Evolutionary conservation across 2,113 vertebrate species (phyloP).

Genomic region (Dicentrarchus labrax): DNA sequence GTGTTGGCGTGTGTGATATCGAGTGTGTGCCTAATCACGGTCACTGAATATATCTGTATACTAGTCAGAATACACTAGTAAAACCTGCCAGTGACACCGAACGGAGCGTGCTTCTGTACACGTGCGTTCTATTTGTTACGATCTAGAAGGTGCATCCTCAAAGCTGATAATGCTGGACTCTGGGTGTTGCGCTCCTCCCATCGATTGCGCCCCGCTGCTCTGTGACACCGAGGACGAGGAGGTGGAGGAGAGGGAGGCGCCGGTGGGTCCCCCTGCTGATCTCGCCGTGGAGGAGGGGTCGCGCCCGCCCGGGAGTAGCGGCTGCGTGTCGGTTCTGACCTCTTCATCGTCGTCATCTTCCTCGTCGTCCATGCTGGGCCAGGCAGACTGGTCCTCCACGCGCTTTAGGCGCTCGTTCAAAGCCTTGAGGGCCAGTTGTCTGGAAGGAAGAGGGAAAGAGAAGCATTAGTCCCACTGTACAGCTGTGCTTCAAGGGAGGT

Average conservation of each 20-base stretch:
- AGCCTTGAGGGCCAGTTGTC: slow-evolving; percentile 97
- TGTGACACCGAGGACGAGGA: slow-evolving; percentile 56
- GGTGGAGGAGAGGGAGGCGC: slow-evolving; percentile 71
- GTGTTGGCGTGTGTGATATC: slow-evolving; percentile 27
- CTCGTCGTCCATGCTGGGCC: slow-evolving; percentile 99
- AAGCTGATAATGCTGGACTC: slow-evolving; percentile 96
- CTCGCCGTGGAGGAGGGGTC: slow-evolving; percentile 67
- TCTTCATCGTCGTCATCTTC: slow-evolving; percentile 92
- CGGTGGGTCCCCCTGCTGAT: slow-evolving; percentile 59
- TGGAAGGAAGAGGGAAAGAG: slow-evolving; percentile 58
- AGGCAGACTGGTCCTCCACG: slow-evolving; percentile 94
- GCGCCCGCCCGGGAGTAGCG: slow-evolving; percentile 77
- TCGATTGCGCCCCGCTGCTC: slow-evolving; percentile 66
- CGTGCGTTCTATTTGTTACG: slow-evolving; percentile 80
- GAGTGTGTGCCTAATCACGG: slow-evolving; percentile 48
- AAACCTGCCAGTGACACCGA: slow-evolving; percentile 48
- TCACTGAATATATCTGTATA: slow-evolving; percentile 53
- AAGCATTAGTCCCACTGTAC: not conserved
- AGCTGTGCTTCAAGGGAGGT: not conserved
- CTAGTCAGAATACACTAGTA: slow-evolving; percentile 57
- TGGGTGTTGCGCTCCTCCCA: slow-evolving; percentile 70
- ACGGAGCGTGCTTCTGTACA: slow-evolving; percentile 44
- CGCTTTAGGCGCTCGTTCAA: slow-evolving; percentile 96
- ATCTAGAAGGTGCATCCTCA: slow-evolving; percentile 89
- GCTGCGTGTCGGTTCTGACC: slow-evolving; percentile 82